phyloP scores from a whole-genome alignment of 2,797 vertebrate genomes.

The Siniperca obscura region DNA sequence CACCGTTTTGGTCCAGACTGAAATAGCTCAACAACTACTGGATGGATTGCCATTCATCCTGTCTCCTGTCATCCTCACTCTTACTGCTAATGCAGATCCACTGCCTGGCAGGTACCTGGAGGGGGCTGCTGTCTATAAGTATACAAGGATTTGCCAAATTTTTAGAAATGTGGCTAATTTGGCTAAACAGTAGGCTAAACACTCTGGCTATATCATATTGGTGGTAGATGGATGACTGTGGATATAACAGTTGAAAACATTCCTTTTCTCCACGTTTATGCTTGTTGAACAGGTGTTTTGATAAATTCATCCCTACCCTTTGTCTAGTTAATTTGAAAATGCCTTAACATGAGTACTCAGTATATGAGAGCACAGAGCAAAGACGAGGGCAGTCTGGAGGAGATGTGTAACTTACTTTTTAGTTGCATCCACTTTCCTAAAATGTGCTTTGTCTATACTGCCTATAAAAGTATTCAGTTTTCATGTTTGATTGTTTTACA shows the following conservation, averaged over 20 bases:
- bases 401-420: neutral
- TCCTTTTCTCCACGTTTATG: neutral
- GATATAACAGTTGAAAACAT: neutral
- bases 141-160: neutral
- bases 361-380: neutral
- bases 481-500: too few species aligned
- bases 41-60: neutral
- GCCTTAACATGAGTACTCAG: neutral
- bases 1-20: neutral
- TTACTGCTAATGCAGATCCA: neutral
- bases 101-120: neutral
- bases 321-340: too few species aligned
- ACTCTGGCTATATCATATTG: too few species aligned
- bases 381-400: too few species aligned
- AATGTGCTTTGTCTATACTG: neutral
- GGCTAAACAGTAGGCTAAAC: neutral
- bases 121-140: neutral
- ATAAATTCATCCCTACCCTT: too few species aligned
- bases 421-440: neutral
- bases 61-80: neutral
- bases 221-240: too few species aligned
- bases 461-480: neutral
- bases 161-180: neutral
- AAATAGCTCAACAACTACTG: neutral
- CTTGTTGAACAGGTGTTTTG: neutral